phyloP scores from a whole-genome alignment of 2,113 vertebrate species.

The Corydoras maculifer region DNA sequence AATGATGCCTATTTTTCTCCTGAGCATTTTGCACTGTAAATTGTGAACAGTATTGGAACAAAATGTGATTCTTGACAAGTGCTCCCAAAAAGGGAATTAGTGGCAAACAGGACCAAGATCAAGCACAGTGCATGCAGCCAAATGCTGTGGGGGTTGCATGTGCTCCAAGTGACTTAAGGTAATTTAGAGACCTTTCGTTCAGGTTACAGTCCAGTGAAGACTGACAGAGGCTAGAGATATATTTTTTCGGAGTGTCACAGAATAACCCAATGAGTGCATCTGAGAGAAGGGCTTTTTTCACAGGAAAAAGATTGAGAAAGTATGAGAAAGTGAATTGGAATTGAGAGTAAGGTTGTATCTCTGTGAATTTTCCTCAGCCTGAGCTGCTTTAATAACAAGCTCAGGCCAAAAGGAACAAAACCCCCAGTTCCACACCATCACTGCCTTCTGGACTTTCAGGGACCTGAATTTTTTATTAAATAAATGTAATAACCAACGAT shows the following conservation, averaged over 20 bases:
- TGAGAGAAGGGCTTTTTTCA: neutral
- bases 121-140: constrained; percentile 27
- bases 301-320: neutral
- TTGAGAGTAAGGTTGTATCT: constrained; percentile 26
- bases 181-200: neutral
- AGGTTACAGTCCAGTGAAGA: too few relatives aligned
- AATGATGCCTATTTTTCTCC: constrained; percentile 31
- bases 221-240: too few relatives aligned
- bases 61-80: constrained; percentile 30
- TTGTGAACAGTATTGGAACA: constrained; percentile 31
- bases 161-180: constrained; percentile 33
- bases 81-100: constrained; percentile 40
- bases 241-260: neutral
- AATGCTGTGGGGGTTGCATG: constrained; percentile 31
- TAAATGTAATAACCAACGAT: constrained; percentile 50
- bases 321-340: neutral
- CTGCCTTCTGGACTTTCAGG: constrained; percentile 30
- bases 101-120: constrained; percentile 25
- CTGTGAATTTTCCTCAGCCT: constrained; percentile 35
- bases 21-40: constrained; percentile 11
- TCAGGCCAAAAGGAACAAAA: constrained; percentile 40
- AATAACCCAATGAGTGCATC: neutral
- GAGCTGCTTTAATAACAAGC: constrained; percentile 40
- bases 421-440: constrained; percentile 39
- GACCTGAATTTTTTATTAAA: constrained; percentile 48